Base-by-base conservation (phyloP, 64 coral and sea anemone genomes). In the Montipora foliosa region DNA sequence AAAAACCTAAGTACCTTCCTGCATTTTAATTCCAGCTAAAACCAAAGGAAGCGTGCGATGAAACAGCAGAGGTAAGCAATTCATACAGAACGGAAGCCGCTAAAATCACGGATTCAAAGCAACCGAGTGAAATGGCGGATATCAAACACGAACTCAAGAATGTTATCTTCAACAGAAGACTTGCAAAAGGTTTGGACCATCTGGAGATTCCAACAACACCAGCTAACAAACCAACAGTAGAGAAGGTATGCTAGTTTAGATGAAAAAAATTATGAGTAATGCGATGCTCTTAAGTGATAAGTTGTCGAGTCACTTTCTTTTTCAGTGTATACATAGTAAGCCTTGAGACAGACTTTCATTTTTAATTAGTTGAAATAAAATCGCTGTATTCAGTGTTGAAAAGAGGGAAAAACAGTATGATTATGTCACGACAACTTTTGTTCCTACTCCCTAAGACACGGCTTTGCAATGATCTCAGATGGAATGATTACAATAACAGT, bases 111-210 rank as follows among this genome's bases (percentile, higher is more conserved):
- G 25, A 76, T 76, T 9, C 74, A 24, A 76, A 76, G 9, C 74
- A 76, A 9, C 24, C 29, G 45, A 76, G 25, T 46, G 25, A 45
- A 45, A 46, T 46, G 74, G 74, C 37, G 29, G 74, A 76, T 14
- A 14, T 76, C 9, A 76, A 76, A 45, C 74, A 46, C 12, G 74
- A 76, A 29, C 74, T 76, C 9, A 76, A 76, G 74, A 76, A 76
- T 76, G 74, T 76, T 14, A 76, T 76, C 74, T 46, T 29, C 37
- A 76, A 45, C 74, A 76, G 74, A 76, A 44, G 74, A 76, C 74
- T 76, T 46, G 74, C 74, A 76, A 76, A 76, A 46, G 74, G 74
- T 10, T 29, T 76, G 37, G 74, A 76, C 3, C 25, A 46, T 12
- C 37, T 76, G 4, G 74, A 76, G 8, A 76, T 76, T 76, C 74